Percentiles rank a stretch among this genome's conserved stretches.
These are phyloP conservation scores for Caenorhabditis sinica DNA, from an alignment of 2,888 invertebrate species.

Conservation along the genomic window DNA sequence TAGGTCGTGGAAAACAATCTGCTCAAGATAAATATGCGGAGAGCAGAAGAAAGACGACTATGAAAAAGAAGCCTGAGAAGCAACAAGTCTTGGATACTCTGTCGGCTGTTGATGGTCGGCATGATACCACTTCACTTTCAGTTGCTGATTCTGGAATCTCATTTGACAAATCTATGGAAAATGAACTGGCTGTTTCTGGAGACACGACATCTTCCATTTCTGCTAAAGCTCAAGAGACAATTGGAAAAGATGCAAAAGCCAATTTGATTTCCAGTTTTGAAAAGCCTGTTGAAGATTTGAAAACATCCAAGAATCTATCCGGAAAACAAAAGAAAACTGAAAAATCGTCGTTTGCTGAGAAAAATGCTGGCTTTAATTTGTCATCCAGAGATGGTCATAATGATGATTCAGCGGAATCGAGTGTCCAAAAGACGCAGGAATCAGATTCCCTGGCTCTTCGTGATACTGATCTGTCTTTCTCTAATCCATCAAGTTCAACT, in stretches of 20 bases:
- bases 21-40: conserved; percentile 55
- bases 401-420: background rate
- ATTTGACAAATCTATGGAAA: conserved; percentile 59
- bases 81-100: conserved; percentile 16
- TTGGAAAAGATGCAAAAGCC: conserved; percentile 18
- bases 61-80: conserved; percentile 57
- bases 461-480: conserved; percentile 34
- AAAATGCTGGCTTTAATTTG: conserved; percentile 45
- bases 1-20: background rate
- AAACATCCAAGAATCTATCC: conserved; percentile 26
- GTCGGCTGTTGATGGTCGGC: conserved; percentile 20
- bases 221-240: background rate
- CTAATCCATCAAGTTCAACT: conserved; percentile 27
- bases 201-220: conserved; percentile 7
- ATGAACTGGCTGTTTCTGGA: conserved; percentile 35
- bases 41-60: conserved; percentile 32
- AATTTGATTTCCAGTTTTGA: conserved; percentile 53
- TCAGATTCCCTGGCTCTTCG: conserved; percentile 42
- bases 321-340: conserved; percentile 32
- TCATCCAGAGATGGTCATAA: conserved; percentile 2
- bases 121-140: conserved; percentile 55
- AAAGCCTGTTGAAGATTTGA: conserved; percentile 36
- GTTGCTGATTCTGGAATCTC: conserved; percentile 64
- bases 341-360: conserved; percentile 52
- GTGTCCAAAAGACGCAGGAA: background rate